Conservation (phyloP, 2,113 vertebrate genomes). For the pig (Sus scrofa) region T2T-Sscrofa CM000812.6:109121001-109121500, state of each 20-base stretch:
- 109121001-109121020: rapidly evolving
- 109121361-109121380: not conserved
- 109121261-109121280: not conserved
- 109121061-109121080: not conserved
- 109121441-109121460: constrained; percentile 41
- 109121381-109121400: not conserved
- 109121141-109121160: not conserved
- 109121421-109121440: constrained; percentile 44
- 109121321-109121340: not conserved
- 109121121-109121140: not conserved
- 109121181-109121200: not conserved
- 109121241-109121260: not conserved
- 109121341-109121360: not conserved
- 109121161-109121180: not conserved
- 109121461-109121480: constrained; percentile 39
- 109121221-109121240: not conserved
- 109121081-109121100: not conserved
- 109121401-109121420: constrained; percentile 27
- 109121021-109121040: not conserved
- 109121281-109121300: not conserved
- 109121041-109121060: not conserved
- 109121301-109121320: rapidly evolving
- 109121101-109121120: not conserved
- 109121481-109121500: not conserved
- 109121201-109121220: not conserved